Evolutionary conservation across 2,113 vertebrate species (phyloP), one percentile per base, ranked within the genome.

Genomic region (Microtus pennsylvanicus): DNA sequence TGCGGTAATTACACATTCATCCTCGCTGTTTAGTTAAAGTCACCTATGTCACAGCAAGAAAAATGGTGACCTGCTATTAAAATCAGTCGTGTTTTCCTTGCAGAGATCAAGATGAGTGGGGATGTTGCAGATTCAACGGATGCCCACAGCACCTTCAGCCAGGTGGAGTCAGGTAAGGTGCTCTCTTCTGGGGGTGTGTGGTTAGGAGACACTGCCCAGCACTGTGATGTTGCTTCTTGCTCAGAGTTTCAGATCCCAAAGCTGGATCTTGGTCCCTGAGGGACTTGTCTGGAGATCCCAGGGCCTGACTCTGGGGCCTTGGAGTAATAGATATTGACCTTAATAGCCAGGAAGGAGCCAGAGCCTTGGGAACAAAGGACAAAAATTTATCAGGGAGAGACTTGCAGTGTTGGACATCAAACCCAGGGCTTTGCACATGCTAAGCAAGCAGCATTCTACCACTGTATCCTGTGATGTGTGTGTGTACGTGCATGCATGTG

Each of bases 91-190:
- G 98, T 99, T 99, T 99, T 98, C 96, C 98, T 96, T 97, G 81
- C 98, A 99, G 99, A 99, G 99, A 99, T 99, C 98, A 99, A 99
- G 99, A 99, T 99, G 99, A 99, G 99, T 95, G 98, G 99, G 69
- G 99, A 99, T 96, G 97, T 99, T 2, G 99, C 99, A 81, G 99
- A 99, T 97, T 99, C 99, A 97, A 98, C 99, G 72, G 99, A 99
- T 58, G 96, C 98, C 70, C 98, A 97, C 72, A 97, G 98, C 1
- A 98, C 98, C 69, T 97, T 98, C 0, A 95, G 97, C 95, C 98
- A 99, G 92, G 98, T 98, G 96, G 98, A 99, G 94, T 96, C 99
- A 98, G 99, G 99, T 99, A 99, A 99, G 99, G 89, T 30, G 80
- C 94, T 74, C 70, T 65, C 92, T n/a, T n/a, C 45, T 3, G 10